Evolutionary conservation across 2,797 vertebrate genomes (phyloP).

Genomic region (Lutra lutra): DNA sequence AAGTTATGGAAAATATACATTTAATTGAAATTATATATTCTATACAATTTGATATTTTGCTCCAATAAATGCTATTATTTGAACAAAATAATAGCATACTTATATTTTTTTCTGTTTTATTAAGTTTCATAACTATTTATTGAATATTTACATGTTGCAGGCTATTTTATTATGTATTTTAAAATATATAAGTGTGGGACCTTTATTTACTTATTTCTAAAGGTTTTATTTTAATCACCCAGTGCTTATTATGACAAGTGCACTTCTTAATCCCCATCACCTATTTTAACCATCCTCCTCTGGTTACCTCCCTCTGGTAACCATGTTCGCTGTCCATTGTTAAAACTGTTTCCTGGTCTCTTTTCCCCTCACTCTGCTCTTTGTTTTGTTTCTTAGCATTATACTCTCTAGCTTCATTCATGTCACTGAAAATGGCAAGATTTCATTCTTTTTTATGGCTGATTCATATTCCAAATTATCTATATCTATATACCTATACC

Average conservation of each 20-base stretch:
- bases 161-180: background rate
- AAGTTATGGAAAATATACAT: background rate
- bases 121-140: background rate
- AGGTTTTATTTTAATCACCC: background rate
- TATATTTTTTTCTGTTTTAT: background rate
- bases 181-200: background rate
- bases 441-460: background rate
- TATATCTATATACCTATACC: background rate
- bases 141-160: background rate
- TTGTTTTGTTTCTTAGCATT: background rate
- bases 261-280: background rate
- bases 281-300: background rate
- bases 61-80: background rate
- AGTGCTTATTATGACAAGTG: background rate
- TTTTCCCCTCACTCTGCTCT: background rate
- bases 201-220: background rate
- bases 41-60: background rate
- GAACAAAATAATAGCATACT: background rate
- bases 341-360: background rate
- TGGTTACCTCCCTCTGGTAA: background rate
- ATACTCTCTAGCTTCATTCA: background rate
- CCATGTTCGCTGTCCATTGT: background rate
- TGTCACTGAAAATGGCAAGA: background rate
- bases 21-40: background rate
- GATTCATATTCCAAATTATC: background rate